phyloP scores from a whole-genome alignment of 37 sponge, comb jelly and placozoan species.

The Hormiphora californensis region DNA sequence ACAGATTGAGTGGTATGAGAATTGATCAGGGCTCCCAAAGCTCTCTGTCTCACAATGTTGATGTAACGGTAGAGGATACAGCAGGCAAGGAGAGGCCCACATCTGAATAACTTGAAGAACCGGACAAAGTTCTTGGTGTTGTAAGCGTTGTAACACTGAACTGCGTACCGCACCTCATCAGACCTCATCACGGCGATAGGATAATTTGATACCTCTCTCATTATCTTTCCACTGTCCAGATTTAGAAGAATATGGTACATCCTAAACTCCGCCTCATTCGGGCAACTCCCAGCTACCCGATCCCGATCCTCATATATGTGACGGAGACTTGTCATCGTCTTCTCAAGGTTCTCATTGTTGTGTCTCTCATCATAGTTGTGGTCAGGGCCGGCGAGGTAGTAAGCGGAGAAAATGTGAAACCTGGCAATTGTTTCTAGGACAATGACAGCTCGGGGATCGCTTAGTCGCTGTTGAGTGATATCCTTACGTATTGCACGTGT shows the following conservation, averaged over 20 bases:
- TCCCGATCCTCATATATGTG: constrained; percentile 19
- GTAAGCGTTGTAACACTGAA: background rate
- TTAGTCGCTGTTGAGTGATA: constrained; percentile 1
- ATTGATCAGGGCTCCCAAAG: background rate
- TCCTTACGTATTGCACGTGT: constrained; percentile 35
- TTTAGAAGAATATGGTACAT: constrained; percentile 47
- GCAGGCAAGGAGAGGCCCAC: background rate
- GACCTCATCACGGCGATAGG: background rate
- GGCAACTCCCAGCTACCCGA: background rate
- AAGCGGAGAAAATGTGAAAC: background rate
- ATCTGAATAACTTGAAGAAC: background rate
- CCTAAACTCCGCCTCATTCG: constrained; percentile 27
- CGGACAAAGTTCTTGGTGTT: constrained; percentile 32
- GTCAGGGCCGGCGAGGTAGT: background rate
- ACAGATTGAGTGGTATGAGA: background rate
- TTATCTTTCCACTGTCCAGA: background rate
- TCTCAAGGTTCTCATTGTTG: constrained; percentile 44
- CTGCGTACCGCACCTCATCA: background rate
- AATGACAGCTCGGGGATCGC: background rate
- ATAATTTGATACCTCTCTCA: constrained; percentile 5
- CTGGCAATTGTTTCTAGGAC: constrained; percentile 32
- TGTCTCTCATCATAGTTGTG: background rate
- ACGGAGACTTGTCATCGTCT: background rate
- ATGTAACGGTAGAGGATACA: constrained; percentile 29
- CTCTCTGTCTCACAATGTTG: background rate